Conservation (phyloP, 2,113 vertebrate species). For the Elaphurus davidianus region DNA sequence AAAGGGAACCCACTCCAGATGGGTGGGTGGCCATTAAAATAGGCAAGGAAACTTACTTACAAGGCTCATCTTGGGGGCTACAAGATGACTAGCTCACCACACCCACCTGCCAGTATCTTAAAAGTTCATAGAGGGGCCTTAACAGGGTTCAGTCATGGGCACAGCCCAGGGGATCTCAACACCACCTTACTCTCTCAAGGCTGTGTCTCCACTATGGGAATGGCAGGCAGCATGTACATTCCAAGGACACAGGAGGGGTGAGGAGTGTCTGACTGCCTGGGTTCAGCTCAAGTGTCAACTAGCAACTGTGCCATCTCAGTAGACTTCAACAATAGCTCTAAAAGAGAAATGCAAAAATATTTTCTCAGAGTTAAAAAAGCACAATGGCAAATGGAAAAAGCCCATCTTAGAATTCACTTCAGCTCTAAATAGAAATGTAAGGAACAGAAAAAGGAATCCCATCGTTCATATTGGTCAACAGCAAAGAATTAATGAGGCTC, state of each 20-base stretch:
- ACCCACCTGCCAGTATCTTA: neutral
- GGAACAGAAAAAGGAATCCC: conserved; percentile 50
- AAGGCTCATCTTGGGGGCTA: neutral
- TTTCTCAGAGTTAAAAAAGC: conserved; percentile 9
- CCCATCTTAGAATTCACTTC: neutral
- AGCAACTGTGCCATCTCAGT: neutral
- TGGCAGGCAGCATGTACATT: neutral
- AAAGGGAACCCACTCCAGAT: neutral
- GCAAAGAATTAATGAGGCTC: conserved; percentile 48
- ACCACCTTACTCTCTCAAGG: neutral
- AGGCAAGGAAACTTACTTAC: neutral
- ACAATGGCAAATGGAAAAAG: conserved; percentile 23
- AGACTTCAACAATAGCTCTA: neutral
- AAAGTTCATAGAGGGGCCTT: neutral
- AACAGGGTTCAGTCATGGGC: neutral
- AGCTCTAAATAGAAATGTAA: conserved; percentile 52
- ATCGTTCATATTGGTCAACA: conserved; percentile 64
- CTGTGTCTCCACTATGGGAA: neutral
- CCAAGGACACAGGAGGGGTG: neutral
- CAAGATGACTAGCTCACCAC: neutral
- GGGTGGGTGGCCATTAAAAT: neutral
- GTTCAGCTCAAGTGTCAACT: neutral
- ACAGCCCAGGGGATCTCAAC: neutral
- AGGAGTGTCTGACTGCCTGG: neutral
- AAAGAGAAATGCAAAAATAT: neutral